Percentiles rank a stretch among this genome's conserved stretches.
Conservation (phyloP, 2,888 invertebrate genomes). For the Acrocyrtus sp. region DNA sequence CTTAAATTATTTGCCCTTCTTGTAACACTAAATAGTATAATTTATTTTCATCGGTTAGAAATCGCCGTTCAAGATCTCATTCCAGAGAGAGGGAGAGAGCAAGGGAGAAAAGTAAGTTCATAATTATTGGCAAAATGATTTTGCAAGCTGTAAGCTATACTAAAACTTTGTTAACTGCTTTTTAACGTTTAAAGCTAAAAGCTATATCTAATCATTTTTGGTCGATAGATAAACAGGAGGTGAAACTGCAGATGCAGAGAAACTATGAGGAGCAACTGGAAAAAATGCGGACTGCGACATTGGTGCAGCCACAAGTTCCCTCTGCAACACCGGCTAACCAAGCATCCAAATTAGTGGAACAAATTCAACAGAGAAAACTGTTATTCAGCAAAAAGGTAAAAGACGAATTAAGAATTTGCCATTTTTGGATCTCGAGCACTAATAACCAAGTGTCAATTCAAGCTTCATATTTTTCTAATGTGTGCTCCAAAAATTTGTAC, state of each 20-base stretch:
- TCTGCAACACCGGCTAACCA: conserved; percentile 70
- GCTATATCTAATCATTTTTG: neutral
- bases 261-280: conserved; percentile 57
- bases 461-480: neutral
- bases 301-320: conserved; percentile 21
- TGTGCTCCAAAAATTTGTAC: neutral
- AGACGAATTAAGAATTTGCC: no score
- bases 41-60: conserved; percentile 59
- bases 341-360: conserved; percentile 84
- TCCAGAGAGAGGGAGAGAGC: conserved; percentile 65
- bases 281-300: conserved; percentile 36
- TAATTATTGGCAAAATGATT: no score
- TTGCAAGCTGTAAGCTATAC: neutral
- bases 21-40: conserved; percentile 56
- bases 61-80: conserved; percentile 38
- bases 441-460: neutral
- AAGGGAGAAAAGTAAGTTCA: conserved; percentile 62
- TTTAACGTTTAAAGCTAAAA: conserved; percentile 5
- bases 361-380: conserved; percentile 90
- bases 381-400: conserved; percentile 85
- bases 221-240: conserved; percentile 42
- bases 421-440: neutral
- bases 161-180: conserved; percentile 6
- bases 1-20: no score
- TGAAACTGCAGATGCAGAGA: conserved; percentile 44